Evolutionary conservation across 2,113 vertebrate genomes (phyloP).

Genomic region (Myodes glareolus): DNA sequence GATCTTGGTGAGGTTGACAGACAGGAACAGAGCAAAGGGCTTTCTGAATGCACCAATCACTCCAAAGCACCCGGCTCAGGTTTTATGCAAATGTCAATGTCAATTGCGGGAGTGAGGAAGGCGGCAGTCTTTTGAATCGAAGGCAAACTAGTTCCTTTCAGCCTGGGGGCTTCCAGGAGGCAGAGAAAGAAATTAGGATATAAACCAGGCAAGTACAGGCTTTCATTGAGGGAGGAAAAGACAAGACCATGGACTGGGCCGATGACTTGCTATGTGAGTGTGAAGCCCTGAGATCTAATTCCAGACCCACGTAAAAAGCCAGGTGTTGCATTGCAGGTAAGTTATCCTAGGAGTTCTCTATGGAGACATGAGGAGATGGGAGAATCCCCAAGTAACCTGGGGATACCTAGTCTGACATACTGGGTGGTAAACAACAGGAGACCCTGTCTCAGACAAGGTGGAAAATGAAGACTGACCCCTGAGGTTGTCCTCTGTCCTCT

Average conservation of each 20-base stretch:
- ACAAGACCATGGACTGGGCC: neutral
- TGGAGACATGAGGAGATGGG: neutral
- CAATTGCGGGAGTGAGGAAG: slow-evolving; percentile 1
- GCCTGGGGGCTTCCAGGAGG: slow-evolving; percentile 56
- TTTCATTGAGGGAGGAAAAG: slow-evolving; percentile 19
- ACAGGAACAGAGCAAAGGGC: slow-evolving; percentile 4
- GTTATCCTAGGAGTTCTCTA: neutral
- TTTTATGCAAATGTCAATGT: slow-evolving; percentile 57
- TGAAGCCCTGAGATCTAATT: neutral
- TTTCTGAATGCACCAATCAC: neutral
- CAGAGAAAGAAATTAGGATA: slow-evolving; percentile 45
- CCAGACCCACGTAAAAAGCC: neutral
- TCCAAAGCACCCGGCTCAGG: slow-evolving; percentile 1
- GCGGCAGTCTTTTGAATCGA: neutral
- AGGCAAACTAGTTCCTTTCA: neutral
- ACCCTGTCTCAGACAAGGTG: neutral
- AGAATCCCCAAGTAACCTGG: neutral
- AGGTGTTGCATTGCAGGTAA: neutral
- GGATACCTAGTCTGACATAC: neutral
- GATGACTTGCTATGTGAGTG: neutral
- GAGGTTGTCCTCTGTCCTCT: neutral
- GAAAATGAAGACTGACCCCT: neutral
- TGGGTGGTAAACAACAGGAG: neutral
- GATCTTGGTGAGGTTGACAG: neutral
- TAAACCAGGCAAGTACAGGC: slow-evolving; percentile 21